phyloP scores from a whole-genome alignment of 2,888 invertebrate species.

The Sinodicranocentrus sp. region DNA sequence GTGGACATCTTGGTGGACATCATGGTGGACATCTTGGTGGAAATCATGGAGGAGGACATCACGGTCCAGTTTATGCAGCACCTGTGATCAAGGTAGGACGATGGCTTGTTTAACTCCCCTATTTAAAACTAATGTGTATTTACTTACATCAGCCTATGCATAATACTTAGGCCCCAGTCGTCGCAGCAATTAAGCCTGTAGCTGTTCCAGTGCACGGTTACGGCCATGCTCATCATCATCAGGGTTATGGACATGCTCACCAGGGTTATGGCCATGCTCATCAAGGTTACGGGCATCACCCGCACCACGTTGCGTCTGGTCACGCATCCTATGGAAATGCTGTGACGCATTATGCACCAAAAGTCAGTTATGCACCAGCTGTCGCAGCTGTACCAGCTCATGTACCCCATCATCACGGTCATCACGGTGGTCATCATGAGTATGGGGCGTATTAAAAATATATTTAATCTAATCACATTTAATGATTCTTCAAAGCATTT shows the following conservation, averaged over 20 bases:
- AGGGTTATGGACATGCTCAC: constrained; percentile 29
- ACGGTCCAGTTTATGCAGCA: constrained; percentile 31
- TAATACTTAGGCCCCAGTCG: too few species aligned
- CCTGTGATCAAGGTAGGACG: constrained; percentile 60
- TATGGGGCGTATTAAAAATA: constrained; percentile 15
- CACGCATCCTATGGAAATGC: constrained; percentile 55
- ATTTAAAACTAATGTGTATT: neutral
- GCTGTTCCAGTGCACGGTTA: constrained; percentile 23
- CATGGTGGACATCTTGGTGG: neutral
- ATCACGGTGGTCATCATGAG: constrained; percentile 20
- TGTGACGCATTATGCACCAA: constrained; percentile 59
- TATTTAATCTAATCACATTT: neutral
- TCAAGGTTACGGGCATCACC: constrained; percentile 22
- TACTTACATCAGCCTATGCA: too few species aligned
- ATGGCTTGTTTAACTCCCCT: neutral
- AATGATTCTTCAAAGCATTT: neutral
- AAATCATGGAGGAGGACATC: constrained; percentile 2
- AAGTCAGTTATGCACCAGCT: constrained; percentile 49
- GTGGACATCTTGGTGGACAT: constrained; percentile 24
- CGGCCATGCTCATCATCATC: constrained; percentile 23
- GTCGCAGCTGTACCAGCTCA: constrained; percentile 45
- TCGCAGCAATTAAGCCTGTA: constrained; percentile 21
- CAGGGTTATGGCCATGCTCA: constrained; percentile 32
- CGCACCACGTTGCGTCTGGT: constrained; percentile 41
- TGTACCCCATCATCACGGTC: constrained; percentile 31